phyloP scores from a whole-genome alignment of 2,888 invertebrate genomes.

The Hylaea fasciaria region DNA sequence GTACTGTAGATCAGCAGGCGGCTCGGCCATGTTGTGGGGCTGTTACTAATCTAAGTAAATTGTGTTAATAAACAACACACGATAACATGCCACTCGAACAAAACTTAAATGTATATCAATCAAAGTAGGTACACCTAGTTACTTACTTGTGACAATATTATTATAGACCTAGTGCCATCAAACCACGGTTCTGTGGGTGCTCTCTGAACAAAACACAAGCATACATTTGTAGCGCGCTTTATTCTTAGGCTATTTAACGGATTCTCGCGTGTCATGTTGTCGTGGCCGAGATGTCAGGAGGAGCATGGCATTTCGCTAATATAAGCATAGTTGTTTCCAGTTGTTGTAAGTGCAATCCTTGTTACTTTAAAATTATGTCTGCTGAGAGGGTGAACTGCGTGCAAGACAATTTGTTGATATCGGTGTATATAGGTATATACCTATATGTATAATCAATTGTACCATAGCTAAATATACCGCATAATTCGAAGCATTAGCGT shows the following conservation, averaged over 20 bases:
- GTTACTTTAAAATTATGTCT: constrained; percentile 23
- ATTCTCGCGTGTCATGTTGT: no score
- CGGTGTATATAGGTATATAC: neutral
- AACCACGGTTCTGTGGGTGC: no score
- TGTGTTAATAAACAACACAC: no score
- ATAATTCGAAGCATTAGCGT: no score
- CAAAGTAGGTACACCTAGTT: constrained; percentile 33
- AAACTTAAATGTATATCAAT: no score
- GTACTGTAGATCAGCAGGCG: neutral
- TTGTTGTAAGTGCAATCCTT: constrained; percentile 35
- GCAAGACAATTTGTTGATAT: neutral
- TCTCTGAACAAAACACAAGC: no score
- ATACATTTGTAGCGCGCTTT: no score
- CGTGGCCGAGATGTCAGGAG: constrained; percentile 48
- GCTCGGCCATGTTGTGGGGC: constrained; percentile 34
- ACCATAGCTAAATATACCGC: no score
- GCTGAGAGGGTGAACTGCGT: constrained; percentile 8
- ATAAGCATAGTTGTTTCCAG: constrained; percentile 44
- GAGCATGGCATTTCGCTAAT: constrained; percentile 67
- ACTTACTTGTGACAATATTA: constrained; percentile 60
- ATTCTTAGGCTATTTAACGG: no score
- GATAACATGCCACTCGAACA: no score
- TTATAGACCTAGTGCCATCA: constrained; percentile 39
- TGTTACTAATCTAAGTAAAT: constrained; percentile 33
- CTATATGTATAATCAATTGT: no score